Conservation (phyloP, 1,140 invertebrate species). For the Littorina saxatilis region DNA sequence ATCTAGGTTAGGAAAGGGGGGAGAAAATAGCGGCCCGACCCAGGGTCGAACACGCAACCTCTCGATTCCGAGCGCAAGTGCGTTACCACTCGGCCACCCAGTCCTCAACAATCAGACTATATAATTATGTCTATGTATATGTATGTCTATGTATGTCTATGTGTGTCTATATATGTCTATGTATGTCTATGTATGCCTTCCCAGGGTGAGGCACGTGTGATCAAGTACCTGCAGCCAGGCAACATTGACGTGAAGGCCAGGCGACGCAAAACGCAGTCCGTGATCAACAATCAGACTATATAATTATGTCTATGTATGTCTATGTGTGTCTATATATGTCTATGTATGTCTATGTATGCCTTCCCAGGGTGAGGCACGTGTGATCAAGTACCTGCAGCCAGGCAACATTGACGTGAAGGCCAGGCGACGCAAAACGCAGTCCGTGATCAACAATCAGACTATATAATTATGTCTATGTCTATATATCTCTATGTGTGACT, state of each 20-base stretch:
- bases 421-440: slow-evolving; percentile 65
- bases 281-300: slow-evolving; percentile 63
- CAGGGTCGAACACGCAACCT: too few species aligned
- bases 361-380: slow-evolving; percentile 62
- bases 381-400: slow-evolving; percentile 65
- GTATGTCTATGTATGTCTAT: too few species aligned
- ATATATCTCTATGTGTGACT: background rate
- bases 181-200: slow-evolving; percentile 3
- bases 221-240: slow-evolving; percentile 64
- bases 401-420: slow-evolving; percentile 61
- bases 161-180: background rate
- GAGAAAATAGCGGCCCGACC: too few species aligned
- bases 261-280: slow-evolving; percentile 63
- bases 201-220: slow-evolving; percentile 70
- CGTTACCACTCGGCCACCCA: too few species aligned
- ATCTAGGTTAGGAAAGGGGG: too few species aligned
- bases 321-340: slow-evolving; percentile 5
- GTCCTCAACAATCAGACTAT: too few species aligned
- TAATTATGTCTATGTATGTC: background rate
- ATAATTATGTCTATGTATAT: too few species aligned
- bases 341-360: background rate
- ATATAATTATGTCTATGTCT: too few species aligned
- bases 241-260: slow-evolving; percentile 62
- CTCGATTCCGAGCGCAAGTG: too few species aligned
- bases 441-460: slow-evolving; percentile 61